Conservation (phyloP, 2,113 vertebrate species). For the Strigops habroptila region DNA sequence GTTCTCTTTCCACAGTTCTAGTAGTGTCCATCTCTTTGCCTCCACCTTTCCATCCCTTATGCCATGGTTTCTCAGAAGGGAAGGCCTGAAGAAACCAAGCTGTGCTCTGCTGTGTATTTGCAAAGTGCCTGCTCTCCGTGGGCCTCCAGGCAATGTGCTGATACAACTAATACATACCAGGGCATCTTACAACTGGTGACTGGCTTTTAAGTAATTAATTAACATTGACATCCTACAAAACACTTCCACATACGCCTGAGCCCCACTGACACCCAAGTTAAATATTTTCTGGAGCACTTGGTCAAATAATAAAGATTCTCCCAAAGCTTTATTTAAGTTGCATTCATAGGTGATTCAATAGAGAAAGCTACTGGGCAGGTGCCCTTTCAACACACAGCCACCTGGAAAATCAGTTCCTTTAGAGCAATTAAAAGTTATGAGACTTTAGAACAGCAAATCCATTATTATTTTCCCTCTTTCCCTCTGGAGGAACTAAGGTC, state of each 20-base stretch:
- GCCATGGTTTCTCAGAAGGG: fast-evolving
- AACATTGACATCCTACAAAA: not conserved
- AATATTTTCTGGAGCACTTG: not conserved
- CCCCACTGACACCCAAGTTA: not conserved
- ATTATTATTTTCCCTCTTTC: not conserved
- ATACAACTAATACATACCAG: not conserved
- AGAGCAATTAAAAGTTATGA: not conserved
- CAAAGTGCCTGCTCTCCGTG: not conserved
- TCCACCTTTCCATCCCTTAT: not conserved
- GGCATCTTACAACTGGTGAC: not conserved
- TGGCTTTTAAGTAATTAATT: not conserved
- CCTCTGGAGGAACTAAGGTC: not conserved
- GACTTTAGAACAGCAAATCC: not conserved
- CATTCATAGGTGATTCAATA: fast-evolving
- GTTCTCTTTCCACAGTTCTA: not conserved
- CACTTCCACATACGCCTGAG: not conserved
- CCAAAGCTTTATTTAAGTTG: not conserved
- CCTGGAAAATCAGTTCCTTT: not conserved
- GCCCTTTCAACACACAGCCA: not conserved
- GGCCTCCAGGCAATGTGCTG: not conserved
- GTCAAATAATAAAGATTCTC: not conserved
- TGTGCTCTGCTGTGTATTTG: not conserved
- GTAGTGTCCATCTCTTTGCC: too few relatives aligned
- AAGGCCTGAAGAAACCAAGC: not conserved
- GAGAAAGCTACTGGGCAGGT: not conserved